Evolutionary conservation across 2,797 vertebrate species (phyloP).

Genomic region (Chloroceryle inda): DNA sequence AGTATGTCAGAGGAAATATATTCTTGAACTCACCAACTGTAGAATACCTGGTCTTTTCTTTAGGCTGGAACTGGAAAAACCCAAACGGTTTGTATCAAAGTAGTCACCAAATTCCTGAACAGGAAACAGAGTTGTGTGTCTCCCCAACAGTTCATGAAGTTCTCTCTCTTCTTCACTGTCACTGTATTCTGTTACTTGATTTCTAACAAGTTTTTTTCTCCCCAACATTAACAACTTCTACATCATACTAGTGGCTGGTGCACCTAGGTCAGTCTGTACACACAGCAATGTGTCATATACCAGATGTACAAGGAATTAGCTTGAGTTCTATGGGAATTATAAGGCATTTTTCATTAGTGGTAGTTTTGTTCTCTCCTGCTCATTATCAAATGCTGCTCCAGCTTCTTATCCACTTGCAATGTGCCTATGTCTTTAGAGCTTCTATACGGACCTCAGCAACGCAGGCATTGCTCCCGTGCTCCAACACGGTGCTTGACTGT

Average conservation of each 20-base stretch:
- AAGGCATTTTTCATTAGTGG: background rate
- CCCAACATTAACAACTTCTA: background rate
- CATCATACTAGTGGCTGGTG: background rate
- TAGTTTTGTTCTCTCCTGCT: background rate
- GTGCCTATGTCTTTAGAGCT: background rate
- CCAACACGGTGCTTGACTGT: background rate
- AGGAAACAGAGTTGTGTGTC: background rate
- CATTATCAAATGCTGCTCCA: background rate
- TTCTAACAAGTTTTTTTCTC: background rate
- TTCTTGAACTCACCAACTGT: background rate
- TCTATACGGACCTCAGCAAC: background rate
- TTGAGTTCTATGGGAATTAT: accelerated
- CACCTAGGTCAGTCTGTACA: background rate
- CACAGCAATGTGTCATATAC: background rate
- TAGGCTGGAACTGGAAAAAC: background rate
- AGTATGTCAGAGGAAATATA: background rate
- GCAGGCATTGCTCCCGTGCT: background rate
- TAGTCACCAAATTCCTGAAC: background rate
- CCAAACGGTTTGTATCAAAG: background rate
- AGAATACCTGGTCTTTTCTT: background rate
- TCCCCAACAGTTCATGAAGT: background rate
- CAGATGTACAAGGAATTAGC: background rate
- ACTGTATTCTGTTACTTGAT: background rate
- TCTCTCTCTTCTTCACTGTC: background rate
- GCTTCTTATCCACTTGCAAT: background rate